A percentile compares a stretch with the other conserved stretches of the same genome.
Evolutionary conservation across 2,113 vertebrate genomes (phyloP).

Genomic region (Macquaria australasica): DNA sequence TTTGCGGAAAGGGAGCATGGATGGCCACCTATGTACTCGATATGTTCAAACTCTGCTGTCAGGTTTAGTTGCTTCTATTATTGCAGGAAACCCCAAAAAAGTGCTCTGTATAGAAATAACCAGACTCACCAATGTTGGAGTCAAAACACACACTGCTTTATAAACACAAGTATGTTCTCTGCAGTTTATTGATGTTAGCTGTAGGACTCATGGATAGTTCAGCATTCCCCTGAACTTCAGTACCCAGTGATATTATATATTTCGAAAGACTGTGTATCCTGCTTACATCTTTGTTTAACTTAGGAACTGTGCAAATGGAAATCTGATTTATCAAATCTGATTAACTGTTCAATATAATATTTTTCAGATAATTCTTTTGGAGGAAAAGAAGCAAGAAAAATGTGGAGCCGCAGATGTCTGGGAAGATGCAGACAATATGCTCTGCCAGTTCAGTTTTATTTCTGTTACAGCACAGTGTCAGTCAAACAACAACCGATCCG

Average conservation of each 20-base stretch:
- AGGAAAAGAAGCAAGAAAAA: neutral
- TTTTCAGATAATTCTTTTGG: constrained; percentile 22
- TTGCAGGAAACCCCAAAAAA: too few relatives aligned
- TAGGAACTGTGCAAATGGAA: neutral
- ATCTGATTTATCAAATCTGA: neutral
- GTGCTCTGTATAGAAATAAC: too few relatives aligned
- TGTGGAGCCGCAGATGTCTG: neutral
- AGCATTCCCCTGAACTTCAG: too few relatives aligned
- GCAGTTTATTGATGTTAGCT: too few relatives aligned
- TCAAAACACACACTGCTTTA: too few relatives aligned
- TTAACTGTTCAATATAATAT: neutral
- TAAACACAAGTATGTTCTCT: too few relatives aligned
- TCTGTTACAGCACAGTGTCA: neutral
- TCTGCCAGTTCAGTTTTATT: too few relatives aligned
- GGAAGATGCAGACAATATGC: neutral
- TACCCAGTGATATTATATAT: too few relatives aligned
- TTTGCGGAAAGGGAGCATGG: constrained; percentile 41
- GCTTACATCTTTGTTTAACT: too few relatives aligned
- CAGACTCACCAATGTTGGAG: too few relatives aligned
- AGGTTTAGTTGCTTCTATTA: too few relatives aligned
- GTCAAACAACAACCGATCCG: neutral
- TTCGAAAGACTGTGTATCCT: neutral
- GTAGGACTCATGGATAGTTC: too few relatives aligned
- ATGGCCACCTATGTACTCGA: constrained; percentile 2
- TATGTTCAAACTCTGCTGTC: neutral